Base-by-base conservation (phyloP, 2,888 invertebrate species). In the Ormyrus nitidulus region DNA sequence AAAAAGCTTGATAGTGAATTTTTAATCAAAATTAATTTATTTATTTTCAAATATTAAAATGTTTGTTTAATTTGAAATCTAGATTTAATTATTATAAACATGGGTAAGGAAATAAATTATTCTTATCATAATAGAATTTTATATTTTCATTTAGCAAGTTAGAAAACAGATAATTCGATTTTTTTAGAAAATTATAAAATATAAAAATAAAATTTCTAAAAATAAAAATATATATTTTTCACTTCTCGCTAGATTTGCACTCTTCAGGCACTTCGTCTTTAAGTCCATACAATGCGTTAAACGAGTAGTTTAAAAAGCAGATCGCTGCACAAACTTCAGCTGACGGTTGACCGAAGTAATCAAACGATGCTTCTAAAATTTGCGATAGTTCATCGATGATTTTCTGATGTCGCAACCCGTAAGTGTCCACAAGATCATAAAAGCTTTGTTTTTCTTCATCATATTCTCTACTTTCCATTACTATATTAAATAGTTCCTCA, bases 321-420 rank as follows among this genome's bases (percentile, higher is more conserved):
- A 80, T 76, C 6, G 62, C 49, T 10, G 66, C 59, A 48, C 68
- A 80, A 13, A 56, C 10, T 58, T 68, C 56, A 62, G 46, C 7
- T 5, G 76, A 76, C 7, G 76, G 72, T 51, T 79, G 75, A 19
- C 59, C 76, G 56, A 72, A 62, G 66, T 68, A 76, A 48, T 80
- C 13, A 62, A 13, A 68, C 10, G 66, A 51, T 13, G 54, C 61
- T 9, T 54, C 6, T 48, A 72, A n/a, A n/a, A 76, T 71, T 51
- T 49, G 9, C 44, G 71, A 68, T 9, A 76, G 54, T 19, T 80
- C 76, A 9, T 68, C n/a, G 3, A 76, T 10, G n/a, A 68, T 51
- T 54, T 48, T 54, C 19, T 80, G 72, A 68, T 76, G 66, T 2
- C 6, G 2, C 5, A 76, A 49, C 19, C 68, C 68, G n/a, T 58